A percentile compares a stretch with the other conserved stretches of the same genome.
Evolutionary conservation across 2,888 invertebrate species (phyloP).

Genomic region (Alentia gelatinosa): DNA sequence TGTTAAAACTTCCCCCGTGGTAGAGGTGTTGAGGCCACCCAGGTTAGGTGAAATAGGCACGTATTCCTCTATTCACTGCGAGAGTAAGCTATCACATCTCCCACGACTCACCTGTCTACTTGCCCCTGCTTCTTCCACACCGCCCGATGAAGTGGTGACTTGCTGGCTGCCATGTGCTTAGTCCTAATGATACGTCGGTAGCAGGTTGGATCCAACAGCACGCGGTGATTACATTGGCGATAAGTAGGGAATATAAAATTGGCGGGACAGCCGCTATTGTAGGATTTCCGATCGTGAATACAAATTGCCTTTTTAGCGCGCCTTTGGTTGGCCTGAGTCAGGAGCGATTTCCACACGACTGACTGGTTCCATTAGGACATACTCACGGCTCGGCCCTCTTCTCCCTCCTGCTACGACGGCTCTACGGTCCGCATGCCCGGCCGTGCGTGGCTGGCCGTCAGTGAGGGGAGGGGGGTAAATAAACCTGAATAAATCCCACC

Average conservation of each 20-base stretch:
- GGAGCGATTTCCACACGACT: background rate
- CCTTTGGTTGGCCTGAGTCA: background rate
- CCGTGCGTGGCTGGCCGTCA: background rate
- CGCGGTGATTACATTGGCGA: background rate
- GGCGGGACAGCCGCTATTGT: background rate
- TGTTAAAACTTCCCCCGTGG: no score
- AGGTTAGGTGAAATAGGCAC: no score
- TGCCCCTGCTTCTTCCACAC: background rate
- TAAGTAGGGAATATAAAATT: background rate
- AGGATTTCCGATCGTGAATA: background rate
- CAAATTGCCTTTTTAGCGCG: slow-evolving; percentile 10
- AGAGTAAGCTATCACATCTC: background rate
- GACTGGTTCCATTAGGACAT: background rate
- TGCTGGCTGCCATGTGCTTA: background rate
- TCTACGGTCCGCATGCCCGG: no score
- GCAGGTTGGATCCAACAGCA: background rate
- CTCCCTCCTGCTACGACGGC: no score
- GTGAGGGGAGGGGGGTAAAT: background rate
- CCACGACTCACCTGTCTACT: background rate
- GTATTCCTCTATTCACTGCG: no score
- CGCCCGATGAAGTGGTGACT: background rate
- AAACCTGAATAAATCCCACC: background rate
- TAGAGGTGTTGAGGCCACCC: no score
- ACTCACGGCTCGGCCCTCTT: background rate
- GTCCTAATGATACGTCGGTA: background rate